Evolutionary conservation across 2,888 invertebrate species (phyloP), one percentile per base, ranked within the genome.

Genomic region (Disparrhopalites patrizii): DNA sequence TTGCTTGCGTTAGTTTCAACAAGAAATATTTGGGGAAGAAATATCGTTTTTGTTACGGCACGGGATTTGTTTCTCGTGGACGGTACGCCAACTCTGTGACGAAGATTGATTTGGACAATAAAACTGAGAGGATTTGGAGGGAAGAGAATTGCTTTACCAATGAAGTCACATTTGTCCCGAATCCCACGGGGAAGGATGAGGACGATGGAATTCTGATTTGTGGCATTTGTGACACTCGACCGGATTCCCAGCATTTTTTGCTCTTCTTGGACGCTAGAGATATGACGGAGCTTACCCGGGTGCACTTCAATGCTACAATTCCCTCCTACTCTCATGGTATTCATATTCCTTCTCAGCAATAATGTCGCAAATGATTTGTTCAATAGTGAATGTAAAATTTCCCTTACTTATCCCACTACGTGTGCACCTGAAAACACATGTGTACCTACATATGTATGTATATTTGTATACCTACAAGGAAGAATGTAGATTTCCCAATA

Each of bases 1-100:
- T 79, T 62, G 82, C 83, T 64, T 77, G 82, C 60, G 82, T 83
- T 1, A 77, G 78, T 13, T 79, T 81, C 58, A 82, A 82, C 74
- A 78, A 78, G 63, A 71, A 76, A 20, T 77, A 76, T 66, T 23
- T 27, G 10, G 65, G 62, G 25, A 78, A 77, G 66, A 77, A 78
- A 60, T 82, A 82, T 76, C 77, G 78, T 62, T 83, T 79, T 73
- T 77, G 77, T 43, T 83, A 82, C 70, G 82, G 81, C 62, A 79
- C 79, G 38, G 77, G 77, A 7, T 31, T 30, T 27, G 15, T 33
- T 13, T 25, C 62, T 1, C 30, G 36, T 15, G 60, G 65, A 0
- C 15, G 30, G 18, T 65, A 62, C 38, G 23, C 57, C 43, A 68
- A 68, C 38, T 50, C 68, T 33, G n/a, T 68, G 1, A 40, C 40